A percentile compares a stretch with the other conserved stretches of the same genome.
phyloP scores from a whole-genome alignment of 1,140 invertebrate genomes.

The Ylistrum balloti region DNA sequence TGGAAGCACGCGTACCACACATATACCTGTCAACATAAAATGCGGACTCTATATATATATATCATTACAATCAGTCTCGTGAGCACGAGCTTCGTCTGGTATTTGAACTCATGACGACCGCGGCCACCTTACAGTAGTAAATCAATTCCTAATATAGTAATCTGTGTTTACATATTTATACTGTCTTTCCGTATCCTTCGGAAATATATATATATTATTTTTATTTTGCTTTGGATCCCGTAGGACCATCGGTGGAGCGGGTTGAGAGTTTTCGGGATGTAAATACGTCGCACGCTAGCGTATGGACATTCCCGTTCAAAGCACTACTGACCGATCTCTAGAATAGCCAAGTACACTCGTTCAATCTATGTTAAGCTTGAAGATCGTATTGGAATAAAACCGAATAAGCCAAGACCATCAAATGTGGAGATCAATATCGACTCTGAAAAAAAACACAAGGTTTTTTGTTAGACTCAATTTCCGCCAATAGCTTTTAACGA shows the following conservation, averaged over 20 bases:
- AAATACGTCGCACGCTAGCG: background rate
- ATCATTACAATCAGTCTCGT: constrained; percentile 33
- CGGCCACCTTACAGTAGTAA: background rate
- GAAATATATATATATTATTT: background rate
- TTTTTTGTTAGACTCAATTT: background rate
- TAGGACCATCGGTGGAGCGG: background rate
- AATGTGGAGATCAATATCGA: background rate
- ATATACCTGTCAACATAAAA: constrained; percentile 6
- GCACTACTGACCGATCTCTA: background rate
- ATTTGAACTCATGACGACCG: background rate
- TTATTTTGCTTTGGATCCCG: background rate
- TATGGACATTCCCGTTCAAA: too few relatives aligned
- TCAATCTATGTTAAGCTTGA: background rate
- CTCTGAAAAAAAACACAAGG: background rate
- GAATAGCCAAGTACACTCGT: background rate
- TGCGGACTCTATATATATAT: background rate
- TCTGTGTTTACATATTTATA: background rate
- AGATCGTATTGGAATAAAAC: background rate
- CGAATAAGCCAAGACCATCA: background rate
- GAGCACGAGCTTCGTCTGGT: background rate
- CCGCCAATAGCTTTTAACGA: background rate
- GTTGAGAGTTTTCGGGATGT: background rate
- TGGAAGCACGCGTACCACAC: background rate
- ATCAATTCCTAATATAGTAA: background rate
- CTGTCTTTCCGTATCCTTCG: background rate